Conservation (phyloP, 2,797 vertebrate species). For the Rhinichthys osculus region DNA sequence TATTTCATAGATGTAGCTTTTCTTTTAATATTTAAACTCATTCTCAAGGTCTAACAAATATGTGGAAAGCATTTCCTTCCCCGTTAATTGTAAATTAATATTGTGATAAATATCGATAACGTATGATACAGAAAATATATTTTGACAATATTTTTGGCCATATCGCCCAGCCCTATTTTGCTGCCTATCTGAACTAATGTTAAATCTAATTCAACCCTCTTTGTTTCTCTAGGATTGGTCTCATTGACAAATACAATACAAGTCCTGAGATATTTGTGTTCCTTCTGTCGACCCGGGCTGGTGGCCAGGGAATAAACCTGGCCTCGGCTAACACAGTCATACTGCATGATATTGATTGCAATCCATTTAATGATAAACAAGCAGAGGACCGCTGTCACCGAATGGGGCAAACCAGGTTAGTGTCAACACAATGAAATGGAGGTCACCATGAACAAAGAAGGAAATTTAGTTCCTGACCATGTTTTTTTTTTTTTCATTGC, state of each 20-base stretch:
- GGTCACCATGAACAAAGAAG: not conserved
- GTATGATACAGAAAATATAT: no score
- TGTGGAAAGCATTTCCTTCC: no score
- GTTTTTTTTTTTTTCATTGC: slow-evolving; percentile 23
- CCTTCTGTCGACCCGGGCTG: slow-evolving; percentile 94
- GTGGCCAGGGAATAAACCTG: slow-evolving; percentile 95
- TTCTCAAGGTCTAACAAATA: no score
- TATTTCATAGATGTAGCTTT: no score
- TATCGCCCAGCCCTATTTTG: no score
- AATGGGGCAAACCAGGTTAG: slow-evolving; percentile 93
- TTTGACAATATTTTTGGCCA: no score
- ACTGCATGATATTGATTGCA: slow-evolving; percentile 96
- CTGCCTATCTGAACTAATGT: not conserved
- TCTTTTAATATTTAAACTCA: no score
- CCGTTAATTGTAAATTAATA: no score
- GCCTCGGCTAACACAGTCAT: slow-evolving; percentile 96
- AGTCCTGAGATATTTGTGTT: slow-evolving; percentile 94
- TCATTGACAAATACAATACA: slow-evolving; percentile 95
- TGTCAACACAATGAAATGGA: not conserved
- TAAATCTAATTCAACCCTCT: not conserved
- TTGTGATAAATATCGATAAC: no score
- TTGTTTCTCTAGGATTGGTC: slow-evolving; percentile 84
- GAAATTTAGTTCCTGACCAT: not conserved
- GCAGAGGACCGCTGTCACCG: slow-evolving; percentile 97
- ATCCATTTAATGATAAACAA: slow-evolving; percentile 98